phyloP scores from a whole-genome alignment of 1,140 invertebrate genomes.

The Zophobas morio region DNA sequence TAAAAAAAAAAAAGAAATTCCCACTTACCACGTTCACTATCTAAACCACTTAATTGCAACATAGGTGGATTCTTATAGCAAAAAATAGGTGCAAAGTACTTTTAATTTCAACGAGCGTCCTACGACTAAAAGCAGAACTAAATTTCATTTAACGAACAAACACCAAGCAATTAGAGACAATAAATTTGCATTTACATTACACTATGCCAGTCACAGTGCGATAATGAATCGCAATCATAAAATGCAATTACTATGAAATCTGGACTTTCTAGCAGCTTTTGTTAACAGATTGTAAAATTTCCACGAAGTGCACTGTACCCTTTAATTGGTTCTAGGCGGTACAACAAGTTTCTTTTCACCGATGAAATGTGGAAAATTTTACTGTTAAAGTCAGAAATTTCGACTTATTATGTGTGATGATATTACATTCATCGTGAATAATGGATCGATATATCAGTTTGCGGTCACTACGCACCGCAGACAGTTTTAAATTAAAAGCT shows the following conservation, averaged over 20 bases:
- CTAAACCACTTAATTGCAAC: slow-evolving; percentile 7
- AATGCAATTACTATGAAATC: not conserved
- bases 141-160: no score
- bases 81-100: not conserved
- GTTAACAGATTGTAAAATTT: not conserved
- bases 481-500: no score
- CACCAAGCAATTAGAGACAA: no score
- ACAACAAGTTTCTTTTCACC: not conserved
- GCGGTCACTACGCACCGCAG: no score
- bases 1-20: slow-evolving; percentile 22
- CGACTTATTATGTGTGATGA: no score
- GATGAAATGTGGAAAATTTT: no score
- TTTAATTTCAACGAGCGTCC: not conserved
- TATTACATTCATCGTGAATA: no score
- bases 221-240: not conserved
- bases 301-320: not conserved
- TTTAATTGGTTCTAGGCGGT: not conserved
- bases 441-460: no score
- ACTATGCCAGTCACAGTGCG: no score
- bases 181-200: no score
- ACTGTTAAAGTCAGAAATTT: no score
- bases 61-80: not conserved
- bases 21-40: slow-evolving; percentile 12
- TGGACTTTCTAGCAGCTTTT: slow-evolving; percentile 2
- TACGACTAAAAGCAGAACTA: no score